Evolutionary conservation across 2,888 invertebrate genomes (phyloP).

Genomic region (Belgica antarctica): DNA sequence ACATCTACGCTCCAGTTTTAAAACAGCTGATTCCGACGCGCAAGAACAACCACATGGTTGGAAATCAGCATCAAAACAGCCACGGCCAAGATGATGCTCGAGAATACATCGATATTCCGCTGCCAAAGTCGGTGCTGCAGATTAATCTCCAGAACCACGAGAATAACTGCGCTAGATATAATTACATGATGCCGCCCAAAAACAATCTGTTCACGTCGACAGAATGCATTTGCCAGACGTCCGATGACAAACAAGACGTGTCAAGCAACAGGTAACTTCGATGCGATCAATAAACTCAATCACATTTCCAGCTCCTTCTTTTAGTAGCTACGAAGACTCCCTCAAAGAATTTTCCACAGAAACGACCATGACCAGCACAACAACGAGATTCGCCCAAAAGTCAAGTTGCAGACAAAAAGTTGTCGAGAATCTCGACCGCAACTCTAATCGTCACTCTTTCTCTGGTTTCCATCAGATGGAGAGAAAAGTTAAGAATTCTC

Average conservation of each 20-base stretch:
- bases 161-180: conserved; percentile 58
- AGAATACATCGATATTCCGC: conserved; percentile 55
- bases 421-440: conserved; percentile 24
- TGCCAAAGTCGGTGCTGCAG: conserved; percentile 54
- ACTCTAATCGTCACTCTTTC: conserved; percentile 35
- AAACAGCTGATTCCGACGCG: conserved; percentile 37
- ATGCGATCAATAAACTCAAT: background rate
- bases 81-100: conserved; percentile 46
- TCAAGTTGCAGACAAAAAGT: background rate
- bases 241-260: conserved; percentile 36
- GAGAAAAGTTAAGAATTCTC: conserved; percentile 9
- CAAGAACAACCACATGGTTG: conserved; percentile 35
- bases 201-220: conserved; percentile 49
- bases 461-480: conserved; percentile 14
- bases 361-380: conserved; percentile 22
- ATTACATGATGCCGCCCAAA: conserved; percentile 56
- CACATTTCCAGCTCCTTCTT: background rate
- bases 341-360: conserved; percentile 31
- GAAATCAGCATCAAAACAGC: conserved; percentile 16
- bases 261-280: conserved; percentile 40
- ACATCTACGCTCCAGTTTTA: conserved; percentile 29
- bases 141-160: conserved; percentile 55
- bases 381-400: background rate
- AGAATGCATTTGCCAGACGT: conserved; percentile 21
- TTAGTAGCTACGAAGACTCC: conserved; percentile 37